A percentile compares a stretch with the other conserved stretches of the same genome.
phyloP scores from a whole-genome alignment of 2,113 vertebrate genomes.

The Cercocebus atys region DNA sequence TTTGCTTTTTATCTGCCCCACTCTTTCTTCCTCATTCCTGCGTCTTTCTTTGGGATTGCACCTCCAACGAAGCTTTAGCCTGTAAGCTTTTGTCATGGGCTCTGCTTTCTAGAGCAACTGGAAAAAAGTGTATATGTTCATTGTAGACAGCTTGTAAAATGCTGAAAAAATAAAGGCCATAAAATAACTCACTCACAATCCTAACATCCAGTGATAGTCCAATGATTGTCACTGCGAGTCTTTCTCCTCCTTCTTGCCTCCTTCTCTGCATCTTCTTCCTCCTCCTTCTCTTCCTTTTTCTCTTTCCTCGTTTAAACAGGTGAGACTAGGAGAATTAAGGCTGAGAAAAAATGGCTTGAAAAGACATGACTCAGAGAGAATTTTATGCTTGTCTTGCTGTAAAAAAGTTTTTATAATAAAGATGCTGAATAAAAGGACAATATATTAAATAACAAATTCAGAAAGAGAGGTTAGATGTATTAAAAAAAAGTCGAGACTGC shows the following conservation, averaged over 20 bases:
- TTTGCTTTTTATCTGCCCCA: neutral
- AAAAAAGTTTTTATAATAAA: neutral
- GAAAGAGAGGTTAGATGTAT: neutral
- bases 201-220: too few species aligned
- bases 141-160: neutral
- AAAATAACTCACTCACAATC: neutral
- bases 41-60: neutral
- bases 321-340: neutral
- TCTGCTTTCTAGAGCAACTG: neutral
- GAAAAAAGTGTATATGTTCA: neutral
- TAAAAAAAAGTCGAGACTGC: too few species aligned
- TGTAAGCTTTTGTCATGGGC: neutral
- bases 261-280: too few species aligned
- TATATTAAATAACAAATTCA: neutral
- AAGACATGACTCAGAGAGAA: neutral
- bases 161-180: neutral
- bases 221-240: too few species aligned
- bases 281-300: fast-evolving
- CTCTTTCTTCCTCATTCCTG: neutral
- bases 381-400: neutral
- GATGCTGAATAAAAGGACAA: neutral
- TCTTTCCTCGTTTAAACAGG: neutral
- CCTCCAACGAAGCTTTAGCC: neutral
- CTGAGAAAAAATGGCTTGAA: neutral
- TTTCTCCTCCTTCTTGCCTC: fast-evolving